Percentiles rank a stretch among this genome's conserved stretches.
phyloP scores from a whole-genome alignment of 2,888 invertebrate species.

The Chrysotoxum bicinctum region DNA sequence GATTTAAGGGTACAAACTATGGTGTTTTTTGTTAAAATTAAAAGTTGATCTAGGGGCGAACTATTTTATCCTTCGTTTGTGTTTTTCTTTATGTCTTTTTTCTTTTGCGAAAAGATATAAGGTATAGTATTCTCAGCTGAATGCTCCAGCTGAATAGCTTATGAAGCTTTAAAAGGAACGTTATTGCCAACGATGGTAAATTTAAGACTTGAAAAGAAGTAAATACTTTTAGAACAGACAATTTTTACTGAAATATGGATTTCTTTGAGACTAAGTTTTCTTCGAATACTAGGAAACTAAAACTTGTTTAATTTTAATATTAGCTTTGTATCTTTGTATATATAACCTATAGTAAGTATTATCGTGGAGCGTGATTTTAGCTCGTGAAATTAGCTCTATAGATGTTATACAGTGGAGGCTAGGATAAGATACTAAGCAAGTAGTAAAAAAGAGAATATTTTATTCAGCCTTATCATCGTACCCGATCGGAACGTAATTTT shows the following conservation, averaged over 20 bases:
- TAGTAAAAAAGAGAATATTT: no score
- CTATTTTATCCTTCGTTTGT: conserved; percentile 36
- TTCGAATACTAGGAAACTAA: no score
- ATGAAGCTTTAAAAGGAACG: conserved; percentile 3
- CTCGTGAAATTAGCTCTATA: no score
- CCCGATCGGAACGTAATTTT: no score
- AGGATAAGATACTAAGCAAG: no score
- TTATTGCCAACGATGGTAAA: conserved; percentile 2
- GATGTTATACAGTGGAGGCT: no score
- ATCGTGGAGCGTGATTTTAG: no score
- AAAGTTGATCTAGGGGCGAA: conserved; percentile 61
- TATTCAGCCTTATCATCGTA: no score
- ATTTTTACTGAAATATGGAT: background rate
- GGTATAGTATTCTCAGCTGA: conserved; percentile 18
- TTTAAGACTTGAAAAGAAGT: background rate
- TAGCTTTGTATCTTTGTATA: no score
- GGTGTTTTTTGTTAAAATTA: conserved; percentile 38
- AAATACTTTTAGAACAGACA: background rate
- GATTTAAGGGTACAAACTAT: conserved; percentile 8
- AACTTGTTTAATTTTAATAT: no score
- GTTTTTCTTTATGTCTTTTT: background rate
- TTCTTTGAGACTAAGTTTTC: no score
- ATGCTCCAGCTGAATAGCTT: conserved; percentile 47
- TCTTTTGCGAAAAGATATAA: background rate
- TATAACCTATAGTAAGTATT: no score